phyloP scores from a whole-genome alignment of 2,888 invertebrate genomes.

The Allolobophora icterica region DNA sequence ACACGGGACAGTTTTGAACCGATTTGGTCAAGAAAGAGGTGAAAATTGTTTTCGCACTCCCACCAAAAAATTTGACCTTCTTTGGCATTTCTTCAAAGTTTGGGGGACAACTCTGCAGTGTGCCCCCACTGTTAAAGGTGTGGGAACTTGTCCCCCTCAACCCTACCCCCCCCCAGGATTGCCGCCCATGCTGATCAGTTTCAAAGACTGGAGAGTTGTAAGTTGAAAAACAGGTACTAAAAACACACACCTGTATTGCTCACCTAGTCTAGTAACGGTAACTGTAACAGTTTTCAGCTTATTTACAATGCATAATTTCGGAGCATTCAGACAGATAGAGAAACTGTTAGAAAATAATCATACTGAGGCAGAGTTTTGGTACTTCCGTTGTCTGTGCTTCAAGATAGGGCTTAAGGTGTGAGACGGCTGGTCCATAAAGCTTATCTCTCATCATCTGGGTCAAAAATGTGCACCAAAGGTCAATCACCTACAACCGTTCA shows the following conservation, averaged over 20 bases:
- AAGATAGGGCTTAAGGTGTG: not conserved
- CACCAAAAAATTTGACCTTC: no score
- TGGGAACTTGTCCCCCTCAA: no score
- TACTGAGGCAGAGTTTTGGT: conserved; percentile 21
- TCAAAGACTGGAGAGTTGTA: no score
- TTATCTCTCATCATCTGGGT: not conserved
- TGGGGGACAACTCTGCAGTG: no score
- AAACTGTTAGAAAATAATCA: not conserved
- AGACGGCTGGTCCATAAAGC: not conserved
- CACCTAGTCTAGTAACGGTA: not conserved
- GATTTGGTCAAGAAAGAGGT: no score
- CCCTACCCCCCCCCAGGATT: no score
- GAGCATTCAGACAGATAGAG: not conserved
- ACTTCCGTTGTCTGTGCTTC: not conserved
- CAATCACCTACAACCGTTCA: not conserved
- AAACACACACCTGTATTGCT: not conserved
- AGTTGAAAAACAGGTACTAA: no score
- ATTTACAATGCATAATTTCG: not conserved
- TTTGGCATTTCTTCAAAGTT: no score
- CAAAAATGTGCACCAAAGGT: conserved; percentile 7
- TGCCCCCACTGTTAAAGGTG: no score
- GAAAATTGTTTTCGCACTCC: no score
- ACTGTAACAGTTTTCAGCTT: not conserved
- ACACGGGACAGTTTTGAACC: no score
- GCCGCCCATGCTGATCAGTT: no score